Evolutionary conservation across 2,888 invertebrate genomes (phyloP).

Genomic region (Siphlonurus alternatus): DNA sequence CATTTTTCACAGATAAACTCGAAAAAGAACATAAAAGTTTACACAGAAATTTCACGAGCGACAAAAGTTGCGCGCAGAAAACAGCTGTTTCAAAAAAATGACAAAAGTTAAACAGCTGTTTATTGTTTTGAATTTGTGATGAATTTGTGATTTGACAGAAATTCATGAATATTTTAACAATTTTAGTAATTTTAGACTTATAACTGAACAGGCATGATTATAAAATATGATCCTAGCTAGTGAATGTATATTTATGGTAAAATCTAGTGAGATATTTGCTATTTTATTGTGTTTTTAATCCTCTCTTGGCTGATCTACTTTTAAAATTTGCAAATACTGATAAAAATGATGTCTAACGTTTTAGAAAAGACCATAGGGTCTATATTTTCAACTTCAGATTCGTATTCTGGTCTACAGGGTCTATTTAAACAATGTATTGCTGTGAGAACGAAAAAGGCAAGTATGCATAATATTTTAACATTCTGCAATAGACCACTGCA

Average conservation of each 20-base stretch:
- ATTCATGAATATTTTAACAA: not conserved
- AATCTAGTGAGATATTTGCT: not conserved
- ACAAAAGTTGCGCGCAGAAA: not conserved
- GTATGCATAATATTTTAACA: not conserved
- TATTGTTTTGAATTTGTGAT: not conserved
- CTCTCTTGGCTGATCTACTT: no score
- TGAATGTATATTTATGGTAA: not conserved
- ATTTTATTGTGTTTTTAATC: no score
- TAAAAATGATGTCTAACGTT: constrained; percentile 11
- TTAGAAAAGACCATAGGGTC: constrained; percentile 13
- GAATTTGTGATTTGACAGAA: not conserved
- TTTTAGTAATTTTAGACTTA: not conserved
- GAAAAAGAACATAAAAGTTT: not conserved
- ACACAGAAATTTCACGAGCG: not conserved
- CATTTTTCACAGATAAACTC: not conserved
- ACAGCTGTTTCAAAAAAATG: not conserved
- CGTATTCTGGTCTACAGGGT: constrained; percentile 12
- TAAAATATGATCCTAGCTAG: not conserved
- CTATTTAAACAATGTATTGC: constrained; percentile 13
- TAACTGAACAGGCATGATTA: not conserved
- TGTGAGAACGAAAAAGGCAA: constrained; percentile 13
- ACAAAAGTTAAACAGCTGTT: not conserved
- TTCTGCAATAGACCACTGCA: no score
- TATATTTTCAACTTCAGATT: constrained; percentile 12
- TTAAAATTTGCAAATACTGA: no score